A percentile compares a stretch with the other conserved stretches of the same genome.
Conservation (phyloP, 2,888 invertebrate species). For the Cephus nigrinus region DNA sequence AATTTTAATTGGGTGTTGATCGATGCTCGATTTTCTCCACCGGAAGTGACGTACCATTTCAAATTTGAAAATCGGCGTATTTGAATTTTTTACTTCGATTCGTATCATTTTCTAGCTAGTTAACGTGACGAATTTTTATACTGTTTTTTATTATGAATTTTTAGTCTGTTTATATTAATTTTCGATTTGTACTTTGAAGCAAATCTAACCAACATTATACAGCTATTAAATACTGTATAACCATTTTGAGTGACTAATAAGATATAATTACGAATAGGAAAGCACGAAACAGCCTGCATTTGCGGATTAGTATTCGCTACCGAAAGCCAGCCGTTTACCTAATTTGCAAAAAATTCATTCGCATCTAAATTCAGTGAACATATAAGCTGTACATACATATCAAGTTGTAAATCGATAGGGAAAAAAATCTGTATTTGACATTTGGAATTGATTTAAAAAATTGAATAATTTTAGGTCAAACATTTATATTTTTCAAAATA, state of each 20-base stretch:
- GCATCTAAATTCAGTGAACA: too few relatives aligned
- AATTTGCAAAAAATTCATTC: too few relatives aligned
- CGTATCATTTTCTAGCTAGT: neutral
- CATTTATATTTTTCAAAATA: neutral
- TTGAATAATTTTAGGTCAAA: neutral
- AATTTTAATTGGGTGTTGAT: slow-evolving; percentile 1
- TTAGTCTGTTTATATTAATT: neutral
- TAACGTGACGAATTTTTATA: neutral
- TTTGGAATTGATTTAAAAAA: neutral
- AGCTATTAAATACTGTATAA: too few relatives aligned
- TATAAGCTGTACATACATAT: too few relatives aligned
- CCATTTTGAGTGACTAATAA: too few relatives aligned
- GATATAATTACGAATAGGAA: too few relatives aligned
- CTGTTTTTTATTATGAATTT: too few relatives aligned
- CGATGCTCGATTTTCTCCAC: neutral
- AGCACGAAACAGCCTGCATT: too few relatives aligned
- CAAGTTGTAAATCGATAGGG: neutral
- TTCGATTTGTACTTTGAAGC: neutral
- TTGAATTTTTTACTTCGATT: neutral
- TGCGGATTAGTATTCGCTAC: too few relatives aligned
- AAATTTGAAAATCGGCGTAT: neutral
- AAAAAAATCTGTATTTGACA: neutral
- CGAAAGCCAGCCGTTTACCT: too few relatives aligned
- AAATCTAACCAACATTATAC: neutral
- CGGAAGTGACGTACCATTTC: neutral